Evolutionary conservation across 2,113 vertebrate genomes (phyloP).

Genomic region (Tricholaema leucomelas): DNA sequence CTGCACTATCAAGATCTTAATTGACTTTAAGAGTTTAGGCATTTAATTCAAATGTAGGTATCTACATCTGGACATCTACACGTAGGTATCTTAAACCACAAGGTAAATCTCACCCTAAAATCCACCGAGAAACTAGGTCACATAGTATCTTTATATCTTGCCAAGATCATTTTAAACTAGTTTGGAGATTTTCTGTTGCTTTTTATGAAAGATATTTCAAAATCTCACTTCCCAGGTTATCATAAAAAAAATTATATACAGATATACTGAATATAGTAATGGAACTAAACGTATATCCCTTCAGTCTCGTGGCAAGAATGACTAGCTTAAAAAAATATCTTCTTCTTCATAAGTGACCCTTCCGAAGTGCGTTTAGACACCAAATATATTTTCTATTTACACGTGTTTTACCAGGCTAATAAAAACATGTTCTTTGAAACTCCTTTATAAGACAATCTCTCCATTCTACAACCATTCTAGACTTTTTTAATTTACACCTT

Average conservation of each 20-base stretch:
- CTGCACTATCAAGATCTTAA: background rate
- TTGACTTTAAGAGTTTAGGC: background rate
- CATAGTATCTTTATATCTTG: background rate
- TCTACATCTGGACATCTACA: background rate
- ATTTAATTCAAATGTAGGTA: background rate
- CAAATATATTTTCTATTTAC: background rate
- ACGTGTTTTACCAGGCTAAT: background rate
- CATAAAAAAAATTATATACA: background rate
- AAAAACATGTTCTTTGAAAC: background rate
- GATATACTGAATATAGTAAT: background rate
- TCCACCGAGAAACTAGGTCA: background rate
- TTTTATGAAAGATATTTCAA: background rate
- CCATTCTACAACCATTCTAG: background rate
- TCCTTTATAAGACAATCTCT: background rate
- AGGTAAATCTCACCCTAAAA: background rate
- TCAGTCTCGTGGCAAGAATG: background rate
- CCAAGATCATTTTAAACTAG: background rate
- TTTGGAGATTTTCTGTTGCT: background rate
- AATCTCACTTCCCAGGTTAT: background rate
- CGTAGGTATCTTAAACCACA: background rate
- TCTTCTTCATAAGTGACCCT: background rate
- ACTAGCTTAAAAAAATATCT: background rate
- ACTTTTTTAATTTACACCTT: background rate
- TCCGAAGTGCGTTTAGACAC: background rate
- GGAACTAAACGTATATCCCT: background rate